Evolutionary conservation across 2,797 vertebrate species (phyloP).

Genomic region (Neosilurus mollespiculum): DNA sequence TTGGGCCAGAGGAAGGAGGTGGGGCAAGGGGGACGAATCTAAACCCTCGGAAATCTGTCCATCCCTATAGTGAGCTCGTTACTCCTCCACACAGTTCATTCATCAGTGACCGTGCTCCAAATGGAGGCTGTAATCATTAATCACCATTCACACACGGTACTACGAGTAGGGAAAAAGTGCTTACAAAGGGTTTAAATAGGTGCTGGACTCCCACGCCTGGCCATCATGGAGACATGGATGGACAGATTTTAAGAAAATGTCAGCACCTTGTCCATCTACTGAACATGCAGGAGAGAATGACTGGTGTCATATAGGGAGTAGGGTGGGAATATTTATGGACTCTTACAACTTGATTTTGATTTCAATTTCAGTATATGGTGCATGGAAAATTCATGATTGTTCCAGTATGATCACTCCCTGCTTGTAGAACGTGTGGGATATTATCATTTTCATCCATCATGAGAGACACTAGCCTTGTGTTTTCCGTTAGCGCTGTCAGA

Average conservation of each 20-base stretch:
- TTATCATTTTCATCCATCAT: background rate
- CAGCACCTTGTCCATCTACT: background rate
- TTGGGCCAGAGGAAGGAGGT: conserved; percentile 38
- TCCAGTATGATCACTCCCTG: background rate
- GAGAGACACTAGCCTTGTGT: background rate
- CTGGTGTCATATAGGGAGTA: background rate
- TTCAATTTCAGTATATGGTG: background rate
- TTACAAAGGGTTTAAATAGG: conserved; percentile 30
- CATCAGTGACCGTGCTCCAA: conserved; percentile 41
- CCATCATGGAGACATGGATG: background rate
- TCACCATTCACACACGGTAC: conserved; percentile 37
- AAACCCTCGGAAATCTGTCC: conserved; percentile 53
- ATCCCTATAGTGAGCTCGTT: conserved; percentile 47
- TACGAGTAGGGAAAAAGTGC: conserved; percentile 17
- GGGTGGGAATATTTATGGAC: conserved; percentile 5
- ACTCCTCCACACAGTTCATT: conserved; percentile 51
- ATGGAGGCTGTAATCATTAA: conserved; percentile 54
- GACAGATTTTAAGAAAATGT: background rate
- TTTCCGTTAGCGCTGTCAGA: background rate
- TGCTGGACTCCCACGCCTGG: background rate
- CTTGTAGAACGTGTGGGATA: background rate
- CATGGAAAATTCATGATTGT: background rate
- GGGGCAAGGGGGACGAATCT: conserved; percentile 24
- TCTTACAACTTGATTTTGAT: background rate
- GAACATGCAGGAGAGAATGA: background rate